Percentiles rank a stretch among this genome's conserved stretches.
Evolutionary conservation across 2,888 invertebrate genomes (phyloP).

Genomic region (Drosophila affinis): DNA sequence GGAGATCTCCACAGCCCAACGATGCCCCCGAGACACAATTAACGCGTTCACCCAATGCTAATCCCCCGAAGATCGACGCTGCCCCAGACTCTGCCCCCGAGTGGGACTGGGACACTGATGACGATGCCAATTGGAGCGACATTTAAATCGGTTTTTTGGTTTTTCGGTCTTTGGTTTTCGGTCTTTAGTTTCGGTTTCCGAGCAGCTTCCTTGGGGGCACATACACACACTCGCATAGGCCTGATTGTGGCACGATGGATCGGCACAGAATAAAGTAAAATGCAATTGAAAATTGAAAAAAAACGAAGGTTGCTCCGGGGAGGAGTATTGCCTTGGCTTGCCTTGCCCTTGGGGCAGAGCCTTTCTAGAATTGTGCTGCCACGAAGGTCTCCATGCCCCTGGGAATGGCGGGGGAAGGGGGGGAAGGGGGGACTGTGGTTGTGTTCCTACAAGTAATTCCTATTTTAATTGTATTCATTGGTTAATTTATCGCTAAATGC

Average conservation of each 20-base stretch:
- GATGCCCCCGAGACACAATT: slow-evolving; percentile 74
- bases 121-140: slow-evolving; percentile 50
- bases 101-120: slow-evolving; percentile 61
- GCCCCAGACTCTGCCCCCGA: slow-evolving; percentile 58
- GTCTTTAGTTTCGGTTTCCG: slow-evolving; percentile 11
- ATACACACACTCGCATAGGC: no score
- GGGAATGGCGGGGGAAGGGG: background rate
- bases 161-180: slow-evolving; percentile 26
- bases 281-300: slow-evolving; percentile 64
- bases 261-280: slow-evolving; percentile 50
- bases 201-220: slow-evolving; percentile 38
- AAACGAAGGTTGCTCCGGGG: slow-evolving; percentile 37
- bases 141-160: slow-evolving; percentile 5
- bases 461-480: slow-evolving; percentile 77
- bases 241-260: no score
- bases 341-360: slow-evolving; percentile 59
- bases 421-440: background rate
- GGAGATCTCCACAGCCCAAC: slow-evolving; percentile 40
- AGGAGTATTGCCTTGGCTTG: background rate
- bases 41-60: slow-evolving; percentile 56
- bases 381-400: background rate
- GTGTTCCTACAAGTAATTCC: slow-evolving; percentile 16
- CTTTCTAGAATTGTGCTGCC: slow-evolving; percentile 59
- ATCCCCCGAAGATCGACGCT: slow-evolving; percentile 23
- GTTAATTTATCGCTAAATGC: slow-evolving; percentile 76